These are phyloP conservation scores for Trachelus troglodyta DNA, from an alignment of 2,888 invertebrate species.

Conservation along the genomic window DNA sequence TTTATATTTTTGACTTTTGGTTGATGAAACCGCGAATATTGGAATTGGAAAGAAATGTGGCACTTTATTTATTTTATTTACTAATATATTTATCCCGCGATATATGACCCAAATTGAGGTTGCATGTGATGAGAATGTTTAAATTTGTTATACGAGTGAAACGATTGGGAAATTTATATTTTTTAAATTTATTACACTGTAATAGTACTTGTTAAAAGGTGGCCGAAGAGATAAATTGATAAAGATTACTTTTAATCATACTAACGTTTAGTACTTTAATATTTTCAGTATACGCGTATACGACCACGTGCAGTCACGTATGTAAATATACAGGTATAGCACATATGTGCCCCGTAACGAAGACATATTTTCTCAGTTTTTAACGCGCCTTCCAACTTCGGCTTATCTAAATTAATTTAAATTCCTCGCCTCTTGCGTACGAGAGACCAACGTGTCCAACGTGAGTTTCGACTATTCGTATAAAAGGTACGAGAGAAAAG, in stretches of 20 bases:
- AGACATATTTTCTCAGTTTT: not conserved
- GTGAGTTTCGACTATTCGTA: not conserved
- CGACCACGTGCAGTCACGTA: not conserved
- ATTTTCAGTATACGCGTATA: not conserved
- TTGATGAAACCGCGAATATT: not conserved
- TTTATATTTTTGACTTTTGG: not conserved
- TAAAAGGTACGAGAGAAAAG: not conserved
- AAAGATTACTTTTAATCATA: not conserved
- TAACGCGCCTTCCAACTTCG: conserved; percentile 8
- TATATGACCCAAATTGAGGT: not conserved
- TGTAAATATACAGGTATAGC: not conserved
- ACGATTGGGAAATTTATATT: not conserved
- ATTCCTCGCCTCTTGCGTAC: conserved; percentile 15
- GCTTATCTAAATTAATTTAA: conserved; percentile 24
- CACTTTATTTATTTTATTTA: not conserved
- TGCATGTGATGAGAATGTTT: not conserved
- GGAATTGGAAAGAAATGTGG: not conserved
- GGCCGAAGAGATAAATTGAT: not conserved
- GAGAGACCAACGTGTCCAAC: not conserved
- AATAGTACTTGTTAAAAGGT: not conserved
- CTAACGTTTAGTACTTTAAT: not conserved
- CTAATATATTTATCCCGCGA: not conserved
- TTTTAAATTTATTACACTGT: not conserved
- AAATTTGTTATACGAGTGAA: not conserved
- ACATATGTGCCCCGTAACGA: not conserved